A percentile compares a stretch with the other conserved stretches of the same genome.
These are phyloP conservation scores for Belonocnema kinseyi DNA, from an alignment of 1,140 invertebrate genomes.

Conservation along the genomic window DNA sequence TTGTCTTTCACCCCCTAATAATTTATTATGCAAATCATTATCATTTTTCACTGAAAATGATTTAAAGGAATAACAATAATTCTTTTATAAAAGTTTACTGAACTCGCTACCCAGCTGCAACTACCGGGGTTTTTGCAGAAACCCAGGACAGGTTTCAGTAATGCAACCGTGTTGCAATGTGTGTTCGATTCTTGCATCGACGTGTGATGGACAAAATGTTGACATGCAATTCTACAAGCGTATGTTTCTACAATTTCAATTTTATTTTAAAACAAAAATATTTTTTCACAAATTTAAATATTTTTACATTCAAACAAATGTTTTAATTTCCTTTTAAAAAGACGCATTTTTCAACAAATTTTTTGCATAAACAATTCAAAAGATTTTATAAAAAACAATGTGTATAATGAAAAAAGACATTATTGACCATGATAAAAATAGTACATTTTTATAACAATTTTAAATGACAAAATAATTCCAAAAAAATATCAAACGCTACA, in stretches of 20 bases:
- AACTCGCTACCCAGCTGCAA: slow-evolving; percentile 42
- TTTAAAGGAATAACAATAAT: slow-evolving; percentile 23
- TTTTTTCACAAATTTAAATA: not conserved
- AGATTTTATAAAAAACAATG: too few species aligned
- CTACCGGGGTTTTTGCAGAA: slow-evolving; percentile 56
- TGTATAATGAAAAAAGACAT: too few species aligned
- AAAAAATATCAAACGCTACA: too few species aligned
- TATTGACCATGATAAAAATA: too few species aligned
- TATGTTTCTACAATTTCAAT: not conserved
- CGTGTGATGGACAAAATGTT: slow-evolving; percentile 14
- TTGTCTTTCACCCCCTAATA: too few species aligned
- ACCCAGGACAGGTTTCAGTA: slow-evolving; percentile 53
- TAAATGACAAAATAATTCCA: too few species aligned
- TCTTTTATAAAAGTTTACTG: slow-evolving; percentile 44
- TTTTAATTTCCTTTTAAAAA: too few species aligned
- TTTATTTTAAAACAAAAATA: too few species aligned
- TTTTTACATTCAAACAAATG: not conserved
- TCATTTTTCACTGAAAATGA: not conserved
- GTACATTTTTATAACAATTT: too few species aligned
- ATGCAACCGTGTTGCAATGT: slow-evolving; percentile 30
- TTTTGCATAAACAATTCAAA: not conserved
- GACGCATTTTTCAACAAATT: not conserved
- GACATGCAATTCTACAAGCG: not conserved
- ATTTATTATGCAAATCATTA: not conserved
- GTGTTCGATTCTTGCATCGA: slow-evolving; percentile 31